Conservation (phyloP, 2,797 vertebrate species). For the Notolepis coatsorum region DNA sequence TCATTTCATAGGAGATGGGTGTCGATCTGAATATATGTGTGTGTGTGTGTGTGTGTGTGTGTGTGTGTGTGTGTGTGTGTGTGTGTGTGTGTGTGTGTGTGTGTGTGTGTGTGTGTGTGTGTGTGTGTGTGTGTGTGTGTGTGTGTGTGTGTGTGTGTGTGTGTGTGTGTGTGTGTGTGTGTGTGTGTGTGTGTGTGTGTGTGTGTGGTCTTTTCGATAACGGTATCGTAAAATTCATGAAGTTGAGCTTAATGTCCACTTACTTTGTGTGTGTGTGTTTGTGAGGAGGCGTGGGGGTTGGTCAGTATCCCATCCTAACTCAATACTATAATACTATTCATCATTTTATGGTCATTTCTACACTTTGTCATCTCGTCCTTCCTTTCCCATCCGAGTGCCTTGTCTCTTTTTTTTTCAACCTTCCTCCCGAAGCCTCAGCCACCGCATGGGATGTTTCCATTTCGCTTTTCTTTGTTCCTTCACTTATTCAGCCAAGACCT, state of each 20-base stretch:
- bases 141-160: neutral
- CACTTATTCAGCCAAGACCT: constrained; percentile 49
- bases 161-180: too few relatives aligned
- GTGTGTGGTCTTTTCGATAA: too few relatives aligned
- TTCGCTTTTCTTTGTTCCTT: constrained; percentile 40
- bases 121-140: neutral
- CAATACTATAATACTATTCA: too few relatives aligned
- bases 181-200: neutral
- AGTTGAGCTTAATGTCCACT: too few relatives aligned
- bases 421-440: constrained; percentile 48
- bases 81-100: neutral
- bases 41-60: constrained; percentile 17
- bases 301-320: too few relatives aligned
- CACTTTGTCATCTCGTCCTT: constrained; percentile 50
- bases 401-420: constrained; percentile 5
- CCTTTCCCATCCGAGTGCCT: constrained; percentile 46
- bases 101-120: constrained; percentile 26
- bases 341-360: neutral
- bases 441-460: constrained; percentile 37
- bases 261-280: too few relatives aligned
- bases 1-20: too few relatives aligned
- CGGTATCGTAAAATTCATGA: too few relatives aligned
- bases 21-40: too few relatives aligned
- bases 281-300: too few relatives aligned
- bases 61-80: constrained; percentile 7